A percentile compares a stretch with the other conserved stretches of the same genome.
These are phyloP conservation scores for Larimichthys polyactis DNA, from an alignment of 2,113 vertebrate genomes.

Conservation along the genomic window DNA sequence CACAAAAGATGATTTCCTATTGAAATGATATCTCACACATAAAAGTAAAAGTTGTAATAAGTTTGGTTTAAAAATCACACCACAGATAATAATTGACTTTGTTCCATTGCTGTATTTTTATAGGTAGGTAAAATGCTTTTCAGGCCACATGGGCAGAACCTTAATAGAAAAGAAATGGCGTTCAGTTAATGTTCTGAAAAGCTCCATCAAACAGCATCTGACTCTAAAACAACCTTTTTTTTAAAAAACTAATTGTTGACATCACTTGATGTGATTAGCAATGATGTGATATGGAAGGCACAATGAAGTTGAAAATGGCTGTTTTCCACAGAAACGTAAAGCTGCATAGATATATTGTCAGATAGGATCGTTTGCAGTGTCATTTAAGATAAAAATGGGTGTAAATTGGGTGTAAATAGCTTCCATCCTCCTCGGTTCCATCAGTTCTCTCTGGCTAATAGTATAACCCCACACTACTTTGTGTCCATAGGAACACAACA, in stretches of 20 bases:
- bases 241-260: slow-evolving; percentile 30
- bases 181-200: slow-evolving; percentile 18
- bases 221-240: slow-evolving; percentile 6
- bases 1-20: no score
- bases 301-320: slow-evolving; percentile 2
- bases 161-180: slow-evolving; percentile 15
- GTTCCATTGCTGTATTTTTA: not conserved
- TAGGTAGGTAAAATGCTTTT: not conserved
- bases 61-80: not conserved
- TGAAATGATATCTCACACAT: not conserved
- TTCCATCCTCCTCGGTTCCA: slow-evolving; percentile 21
- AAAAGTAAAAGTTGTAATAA: not conserved
- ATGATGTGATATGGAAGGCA: slow-evolving; percentile 8
- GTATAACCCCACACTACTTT: slow-evolving; percentile 7
- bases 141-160: not conserved
- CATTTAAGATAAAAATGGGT: slow-evolving; percentile 23
- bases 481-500: slow-evolving; percentile 43
- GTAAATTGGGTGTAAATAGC: slow-evolving; percentile 34
- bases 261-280: slow-evolving; percentile 20
- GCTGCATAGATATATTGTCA: slow-evolving; percentile 31
- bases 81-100: not conserved
- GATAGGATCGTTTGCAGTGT: slow-evolving; percentile 39
- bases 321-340: slow-evolving; percentile 37
- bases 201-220: slow-evolving; percentile 22
- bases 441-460: slow-evolving; percentile 46